phyloP scores from a whole-genome alignment of 2,797 vertebrate genomes.

The Phoxinus dragarum region DNA sequence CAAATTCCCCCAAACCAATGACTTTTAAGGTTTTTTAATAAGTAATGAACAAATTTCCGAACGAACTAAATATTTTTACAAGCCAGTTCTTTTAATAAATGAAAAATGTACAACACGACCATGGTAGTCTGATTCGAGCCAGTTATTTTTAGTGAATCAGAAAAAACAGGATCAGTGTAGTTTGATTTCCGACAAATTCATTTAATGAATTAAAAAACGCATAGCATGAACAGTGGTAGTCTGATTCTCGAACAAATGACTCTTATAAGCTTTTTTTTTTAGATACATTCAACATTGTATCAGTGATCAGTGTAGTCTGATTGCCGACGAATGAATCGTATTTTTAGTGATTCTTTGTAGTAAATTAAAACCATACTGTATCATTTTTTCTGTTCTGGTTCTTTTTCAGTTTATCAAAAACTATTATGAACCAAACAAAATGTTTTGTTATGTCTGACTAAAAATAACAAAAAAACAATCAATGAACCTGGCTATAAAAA shows the following conservation, averaged over 20 bases:
- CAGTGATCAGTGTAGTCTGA: neutral
- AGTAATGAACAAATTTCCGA: too few relatives aligned
- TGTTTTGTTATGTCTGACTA: neutral
- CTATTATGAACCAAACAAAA: neutral
- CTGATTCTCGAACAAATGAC: neutral
- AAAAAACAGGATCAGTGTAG: neutral
- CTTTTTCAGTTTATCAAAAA: neutral
- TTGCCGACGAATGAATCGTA: neutral
- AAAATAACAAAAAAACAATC: too few relatives aligned
- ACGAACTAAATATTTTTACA: neutral
- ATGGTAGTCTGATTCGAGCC: neutral
- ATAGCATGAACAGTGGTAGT: neutral
- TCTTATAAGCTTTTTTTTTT: too few relatives aligned
- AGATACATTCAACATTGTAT: too few relatives aligned
- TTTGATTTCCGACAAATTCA: too few relatives aligned
- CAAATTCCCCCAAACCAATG: too few relatives aligned
- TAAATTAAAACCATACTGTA: too few relatives aligned
- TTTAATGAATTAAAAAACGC: neutral
- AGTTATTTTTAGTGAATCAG: neutral
- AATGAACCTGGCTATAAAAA: neutral
- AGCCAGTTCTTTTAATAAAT: neutral
- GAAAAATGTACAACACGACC: neutral
- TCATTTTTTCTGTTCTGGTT: too few relatives aligned
- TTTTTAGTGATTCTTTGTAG: too few relatives aligned
- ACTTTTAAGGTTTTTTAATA: too few relatives aligned